Base-by-base conservation (phyloP, 2,888 invertebrate species). In the Drosophila ustulata region DNA sequence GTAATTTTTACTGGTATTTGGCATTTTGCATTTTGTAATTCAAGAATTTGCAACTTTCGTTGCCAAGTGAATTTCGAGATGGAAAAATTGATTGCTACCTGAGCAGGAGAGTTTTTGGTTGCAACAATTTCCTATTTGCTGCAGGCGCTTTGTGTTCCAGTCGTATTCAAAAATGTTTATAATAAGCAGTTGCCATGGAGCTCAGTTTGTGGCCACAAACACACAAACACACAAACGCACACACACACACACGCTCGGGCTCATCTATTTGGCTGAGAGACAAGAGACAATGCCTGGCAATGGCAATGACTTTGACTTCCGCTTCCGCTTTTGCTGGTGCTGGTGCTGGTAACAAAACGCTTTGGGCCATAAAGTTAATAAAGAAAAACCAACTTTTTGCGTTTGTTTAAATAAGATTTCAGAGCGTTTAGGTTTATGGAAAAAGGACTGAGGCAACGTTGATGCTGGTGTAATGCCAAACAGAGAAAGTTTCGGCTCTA, bases 381-480 rank as follows among this genome's bases (percentile, higher is more conserved):
- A 74, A 80, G 67, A 56, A 65, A 57, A 66, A 63, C 32, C 52
- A 71, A 77, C 55, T 65, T 75, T 71, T 13, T 43, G 52, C 50
- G 39, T 68, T 78, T 81, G 66, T 68, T 81, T 66, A 66, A 81
- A 71, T 66, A 74, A 78, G 71, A 66, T 74, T 74, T 77, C 25
- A 52, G 52, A 59, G 39, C 72, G 59, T 71, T 80, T 76, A 71
- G 41, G 57, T 50, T 68, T 73, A 68, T 58, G 56, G 30, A 32
- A 56, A 37, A 34, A 46, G 56, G 46, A 56, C 46, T 56, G 13
- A 23, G 30, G 34, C 28, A 23, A 8, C 6, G 8, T 34, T 32
- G 30, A 6, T 30, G 30, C 3, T 30, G 28, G n/a, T 26, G 52
- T 61, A 53, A 45, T 55, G 37, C 28, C 34, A 39, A 39, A 49